Percentiles rank a stretch among this genome's conserved stretches.
Conservation (phyloP, 1,140 invertebrate genomes). For the Chrysomallon squamiferum region DNA sequence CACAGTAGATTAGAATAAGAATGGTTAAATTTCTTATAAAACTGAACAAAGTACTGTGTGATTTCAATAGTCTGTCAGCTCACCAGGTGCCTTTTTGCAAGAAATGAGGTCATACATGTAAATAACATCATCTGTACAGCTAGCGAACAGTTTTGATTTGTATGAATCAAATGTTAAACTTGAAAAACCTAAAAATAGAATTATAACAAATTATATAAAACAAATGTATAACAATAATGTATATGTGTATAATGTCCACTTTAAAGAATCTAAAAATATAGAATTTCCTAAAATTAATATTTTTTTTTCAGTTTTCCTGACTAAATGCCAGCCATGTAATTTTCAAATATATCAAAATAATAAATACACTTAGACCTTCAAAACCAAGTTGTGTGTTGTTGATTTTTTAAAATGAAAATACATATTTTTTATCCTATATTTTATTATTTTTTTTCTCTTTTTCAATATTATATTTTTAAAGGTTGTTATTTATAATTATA, state of each 20-base stretch:
- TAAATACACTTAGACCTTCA: neutral
- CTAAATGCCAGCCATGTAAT: neutral
- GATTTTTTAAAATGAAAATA: too few relatives aligned
- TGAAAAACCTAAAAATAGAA: conserved; percentile 71
- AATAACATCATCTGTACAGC: conserved; percentile 84
- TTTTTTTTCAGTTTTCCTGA: neutral
- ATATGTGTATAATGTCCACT: too few relatives aligned
- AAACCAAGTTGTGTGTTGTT: too few relatives aligned
- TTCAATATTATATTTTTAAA: too few relatives aligned
- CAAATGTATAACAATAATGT: neutral
- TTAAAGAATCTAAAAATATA: neutral
- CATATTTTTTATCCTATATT: too few relatives aligned
- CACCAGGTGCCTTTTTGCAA: conserved; percentile 71
- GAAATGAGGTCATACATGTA: conserved; percentile 83
- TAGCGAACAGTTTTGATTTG: conserved; percentile 78
- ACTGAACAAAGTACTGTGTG: too few relatives aligned
- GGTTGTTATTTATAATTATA: too few relatives aligned
- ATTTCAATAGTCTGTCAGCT: too few relatives aligned
- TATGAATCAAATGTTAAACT: conserved; percentile 77
- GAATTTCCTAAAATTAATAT: neutral
- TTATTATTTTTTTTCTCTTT: too few relatives aligned
- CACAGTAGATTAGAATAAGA: too few relatives aligned
- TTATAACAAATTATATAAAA: neutral
- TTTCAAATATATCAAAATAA: neutral
- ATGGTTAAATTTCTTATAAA: too few relatives aligned